These are phyloP conservation scores for Apeira syringaria DNA, from an alignment of 2,888 invertebrate species.

Conservation along the genomic window DNA sequence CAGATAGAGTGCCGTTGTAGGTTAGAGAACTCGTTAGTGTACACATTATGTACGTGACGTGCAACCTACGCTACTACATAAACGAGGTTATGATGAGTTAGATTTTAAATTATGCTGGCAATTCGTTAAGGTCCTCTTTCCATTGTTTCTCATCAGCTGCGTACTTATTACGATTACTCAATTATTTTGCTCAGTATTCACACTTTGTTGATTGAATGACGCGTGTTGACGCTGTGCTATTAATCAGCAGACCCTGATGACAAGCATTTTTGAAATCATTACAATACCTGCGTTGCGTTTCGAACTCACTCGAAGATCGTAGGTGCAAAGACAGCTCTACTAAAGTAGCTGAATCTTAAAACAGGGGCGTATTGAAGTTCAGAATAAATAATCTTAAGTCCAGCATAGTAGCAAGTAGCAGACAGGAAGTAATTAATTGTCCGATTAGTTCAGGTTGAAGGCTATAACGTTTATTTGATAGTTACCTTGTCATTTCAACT, in stretches of 20 bases:
- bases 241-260: no score
- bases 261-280: no score
- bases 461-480: not conserved
- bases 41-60: not conserved
- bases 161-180: not conserved
- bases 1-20: conserved; percentile 2
- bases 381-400: no score
- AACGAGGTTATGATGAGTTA: no score
- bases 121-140: not conserved
- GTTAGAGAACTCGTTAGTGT: not conserved
- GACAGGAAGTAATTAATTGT: conserved; percentile 1
- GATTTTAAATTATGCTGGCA: not conserved
- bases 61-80: not conserved
- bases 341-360: not conserved
- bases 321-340: no score
- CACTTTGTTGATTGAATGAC: no score
- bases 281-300: no score
- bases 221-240: no score
- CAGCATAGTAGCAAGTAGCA: not conserved
- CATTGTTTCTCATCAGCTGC: not conserved
- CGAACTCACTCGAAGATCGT: no score
- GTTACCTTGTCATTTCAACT: not conserved
- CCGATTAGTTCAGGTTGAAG: not conserved
- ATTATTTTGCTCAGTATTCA: no score
- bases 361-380: not conserved